phyloP scores from a whole-genome alignment of 2,113 vertebrate species.

The Proteles cristata region DNA sequence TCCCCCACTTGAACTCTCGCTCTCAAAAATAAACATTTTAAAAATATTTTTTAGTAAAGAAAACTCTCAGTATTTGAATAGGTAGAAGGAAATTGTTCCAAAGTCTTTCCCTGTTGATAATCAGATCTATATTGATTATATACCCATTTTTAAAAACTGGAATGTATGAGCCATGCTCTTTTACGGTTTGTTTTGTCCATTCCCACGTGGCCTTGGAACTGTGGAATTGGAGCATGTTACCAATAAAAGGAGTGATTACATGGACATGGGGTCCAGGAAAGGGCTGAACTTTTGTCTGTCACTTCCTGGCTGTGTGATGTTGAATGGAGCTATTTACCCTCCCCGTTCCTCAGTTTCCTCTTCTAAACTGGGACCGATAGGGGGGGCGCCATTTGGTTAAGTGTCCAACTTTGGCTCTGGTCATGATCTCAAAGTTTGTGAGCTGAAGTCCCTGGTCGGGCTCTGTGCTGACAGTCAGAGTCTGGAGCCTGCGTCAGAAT shows the following conservation, averaged over 20 bases:
- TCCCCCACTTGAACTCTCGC: too few relatives aligned
- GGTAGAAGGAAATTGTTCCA: not conserved
- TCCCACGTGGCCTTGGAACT: not conserved
- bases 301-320: not conserved
- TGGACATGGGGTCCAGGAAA: not conserved
- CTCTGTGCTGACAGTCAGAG: too few relatives aligned
- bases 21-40: not conserved
- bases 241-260: not conserved
- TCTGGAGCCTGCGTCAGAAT: too few relatives aligned
- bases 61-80: not conserved
- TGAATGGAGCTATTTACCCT: not conserved
- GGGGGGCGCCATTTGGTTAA: too few relatives aligned
- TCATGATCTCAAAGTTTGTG: too few relatives aligned
- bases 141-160: not conserved
- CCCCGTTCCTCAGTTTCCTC: not conserved
- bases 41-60: not conserved
- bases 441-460: too few relatives aligned
- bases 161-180: not conserved
- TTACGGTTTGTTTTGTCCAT: not conserved
- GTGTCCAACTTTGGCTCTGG: too few relatives aligned
- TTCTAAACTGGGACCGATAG: not conserved
- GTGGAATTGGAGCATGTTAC: not conserved
- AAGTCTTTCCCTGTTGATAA: not conserved
- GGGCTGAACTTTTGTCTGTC: not conserved
- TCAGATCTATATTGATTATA: not conserved